Base-by-base conservation (phyloP, 1,140 invertebrate genomes). In the Rhopalosiphum padi region DNA sequence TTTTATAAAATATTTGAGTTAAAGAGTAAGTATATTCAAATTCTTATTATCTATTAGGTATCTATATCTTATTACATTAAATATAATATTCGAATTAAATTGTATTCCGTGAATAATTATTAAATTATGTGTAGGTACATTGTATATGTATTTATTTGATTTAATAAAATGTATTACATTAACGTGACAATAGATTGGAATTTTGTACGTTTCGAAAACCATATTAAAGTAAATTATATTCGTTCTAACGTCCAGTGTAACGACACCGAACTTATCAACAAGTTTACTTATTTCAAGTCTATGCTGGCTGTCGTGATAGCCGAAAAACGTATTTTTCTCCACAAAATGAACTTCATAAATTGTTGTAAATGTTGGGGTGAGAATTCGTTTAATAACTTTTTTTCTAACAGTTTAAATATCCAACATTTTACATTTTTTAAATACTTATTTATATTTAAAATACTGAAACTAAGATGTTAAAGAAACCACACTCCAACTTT, bases 381-480 rank as follows among this genome's bases (percentile, higher is more conserved):
- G 30, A 35, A 77, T 77, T 77, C 60, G 5, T 77, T 77, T n/a
- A 77, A n/a, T 77, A 77, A n/a, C 15, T 77, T 51, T 68, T 68
- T 77, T 77, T 77, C 15, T 18, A 77, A 35, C 60, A 77, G 15
- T 18, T 77, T 77, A 77, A 77, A 77, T 77, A 77, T 77, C n/a
- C 15, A 68, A n/a, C 30, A 77, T 77, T 77, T 77, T 77, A 77
- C n/a, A 77, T 77, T 35, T n/a, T n/a, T 77, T 77, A 77, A 77
- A 77, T 15, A 77, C 23, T n/a, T n/a, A 77, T 77, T 77, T n/a
- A 77, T 77, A 77, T n/a, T 68, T 77, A 77, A n/a, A 77, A 77
- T n/a, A 77, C 60, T 77, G n/a, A 77, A 77, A 77, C n/a, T 68
- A 77, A 77, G 60, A 77, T n/a, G 15, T n/a, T 77, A 77, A 77